Conservation (phyloP, 1,140 invertebrate genomes). For the Leucophenga varia region DNA sequence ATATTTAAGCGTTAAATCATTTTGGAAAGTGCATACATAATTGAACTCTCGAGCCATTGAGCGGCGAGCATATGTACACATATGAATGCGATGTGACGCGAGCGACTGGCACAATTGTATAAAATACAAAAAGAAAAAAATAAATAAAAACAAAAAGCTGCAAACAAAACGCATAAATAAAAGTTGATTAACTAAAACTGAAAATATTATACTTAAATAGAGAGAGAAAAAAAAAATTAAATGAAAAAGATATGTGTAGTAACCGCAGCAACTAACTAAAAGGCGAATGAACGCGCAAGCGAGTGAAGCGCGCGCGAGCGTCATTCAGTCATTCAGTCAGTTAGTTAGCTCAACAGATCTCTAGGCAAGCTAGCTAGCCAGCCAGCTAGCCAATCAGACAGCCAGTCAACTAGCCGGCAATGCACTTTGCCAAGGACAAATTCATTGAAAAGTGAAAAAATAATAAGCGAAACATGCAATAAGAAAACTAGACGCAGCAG, state of each 20-base stretch:
- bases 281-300: conserved; percentile 28
- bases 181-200: too few relatives aligned
- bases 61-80: too few relatives aligned
- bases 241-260: too few relatives aligned
- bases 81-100: too few relatives aligned
- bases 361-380: too few relatives aligned
- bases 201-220: conserved; percentile 35
- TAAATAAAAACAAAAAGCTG: conserved; percentile 16
- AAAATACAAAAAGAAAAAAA: not conserved
- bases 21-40: conserved; percentile 49
- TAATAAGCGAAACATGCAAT: conserved; percentile 19
- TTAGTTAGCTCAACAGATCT: too few relatives aligned
- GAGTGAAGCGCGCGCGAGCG: too few relatives aligned
- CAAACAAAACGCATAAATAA: conserved; percentile 14
- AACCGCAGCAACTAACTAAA: not conserved
- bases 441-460: conserved; percentile 47
- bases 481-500: too few relatives aligned
- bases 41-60: conserved; percentile 31
- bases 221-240: conserved; percentile 10
- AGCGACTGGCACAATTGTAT: not conserved
- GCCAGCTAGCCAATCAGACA: too few relatives aligned
- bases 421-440: conserved; percentile 56
- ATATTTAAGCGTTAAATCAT: conserved; percentile 4
- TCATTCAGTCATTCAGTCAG: too few relatives aligned
- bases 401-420: conserved; percentile 29